These are phyloP conservation scores for Euschistus heros DNA, from an alignment of 1,140 invertebrate genomes.

Conservation along the genomic window DNA sequence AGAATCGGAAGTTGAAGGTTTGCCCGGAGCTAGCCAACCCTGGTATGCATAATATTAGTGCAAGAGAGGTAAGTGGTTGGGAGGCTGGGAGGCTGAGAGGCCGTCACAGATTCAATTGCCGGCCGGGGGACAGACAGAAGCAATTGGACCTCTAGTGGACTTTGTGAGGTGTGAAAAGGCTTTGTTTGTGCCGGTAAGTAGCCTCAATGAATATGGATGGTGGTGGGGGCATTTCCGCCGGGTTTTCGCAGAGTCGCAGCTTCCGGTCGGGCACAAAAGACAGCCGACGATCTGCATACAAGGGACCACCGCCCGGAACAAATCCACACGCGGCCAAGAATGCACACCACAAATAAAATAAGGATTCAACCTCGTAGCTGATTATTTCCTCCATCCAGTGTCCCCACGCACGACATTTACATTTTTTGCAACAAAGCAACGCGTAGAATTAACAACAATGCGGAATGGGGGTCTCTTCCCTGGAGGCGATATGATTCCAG, in stretches of 20 bases:
- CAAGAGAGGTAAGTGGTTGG: not conserved
- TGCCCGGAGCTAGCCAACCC: too few relatives aligned
- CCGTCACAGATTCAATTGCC: not conserved
- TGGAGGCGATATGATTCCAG: too few relatives aligned
- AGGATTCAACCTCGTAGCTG: too few relatives aligned
- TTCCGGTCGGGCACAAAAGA: not conserved
- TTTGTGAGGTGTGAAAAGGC: conserved; percentile 15
- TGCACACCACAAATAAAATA: too few relatives aligned
- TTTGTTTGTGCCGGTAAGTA: conserved; percentile 13
- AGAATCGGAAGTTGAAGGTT: too few relatives aligned
- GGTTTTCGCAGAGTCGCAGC: conserved; percentile 11
- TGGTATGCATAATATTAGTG: too few relatives aligned
- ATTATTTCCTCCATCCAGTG: too few relatives aligned
- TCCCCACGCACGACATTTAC: too few relatives aligned
- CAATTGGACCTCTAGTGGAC: not conserved
- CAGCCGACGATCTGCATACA: not conserved
- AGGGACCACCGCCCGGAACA: not conserved
- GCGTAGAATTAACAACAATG: too few relatives aligned
- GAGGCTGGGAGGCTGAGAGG: not conserved
- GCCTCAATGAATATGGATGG: conserved; percentile 14
- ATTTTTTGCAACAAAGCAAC: too few relatives aligned
- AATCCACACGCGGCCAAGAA: too few relatives aligned
- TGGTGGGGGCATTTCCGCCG: conserved; percentile 2
- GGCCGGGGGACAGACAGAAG: not conserved
- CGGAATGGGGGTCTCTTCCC: too few relatives aligned